Conservation (phyloP, 2,113 vertebrate genomes). For the Ammodytes marinus region DNA sequence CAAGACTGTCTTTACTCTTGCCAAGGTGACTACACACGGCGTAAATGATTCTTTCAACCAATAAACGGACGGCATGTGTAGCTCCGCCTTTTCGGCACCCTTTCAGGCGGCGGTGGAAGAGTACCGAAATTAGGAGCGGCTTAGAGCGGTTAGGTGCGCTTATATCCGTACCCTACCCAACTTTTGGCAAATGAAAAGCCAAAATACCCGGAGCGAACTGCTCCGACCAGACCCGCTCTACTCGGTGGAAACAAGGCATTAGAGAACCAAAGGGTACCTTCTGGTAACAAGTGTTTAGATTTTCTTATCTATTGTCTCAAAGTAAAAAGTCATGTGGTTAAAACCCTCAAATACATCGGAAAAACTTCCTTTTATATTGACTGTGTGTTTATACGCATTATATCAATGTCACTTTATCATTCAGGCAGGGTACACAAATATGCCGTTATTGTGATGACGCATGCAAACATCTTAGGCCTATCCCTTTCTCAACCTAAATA, state of each 20-base stretch:
- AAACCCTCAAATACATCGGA: neutral
- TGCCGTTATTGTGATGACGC: conserved; percentile 30
- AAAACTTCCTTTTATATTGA: conserved; percentile 24
- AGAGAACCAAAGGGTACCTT: neutral
- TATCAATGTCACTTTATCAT: conserved; percentile 47
- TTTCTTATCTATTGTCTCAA: conserved; percentile 22
- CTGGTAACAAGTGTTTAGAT: conserved; percentile 13
- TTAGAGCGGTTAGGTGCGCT: too few species aligned
- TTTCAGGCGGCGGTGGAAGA: too few species aligned
- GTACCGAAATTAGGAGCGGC: too few species aligned
- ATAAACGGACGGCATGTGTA: too few species aligned
- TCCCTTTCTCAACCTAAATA: conserved; percentile 59
- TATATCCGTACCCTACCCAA: too few species aligned
- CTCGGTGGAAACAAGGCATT: neutral
- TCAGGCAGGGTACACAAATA: conserved; percentile 47
- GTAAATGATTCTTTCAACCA: too few species aligned
- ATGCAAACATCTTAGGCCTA: conserved; percentile 52
- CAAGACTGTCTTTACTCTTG: too few species aligned
- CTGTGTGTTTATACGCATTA: conserved; percentile 35
- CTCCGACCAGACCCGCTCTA: too few species aligned
- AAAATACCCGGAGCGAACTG: too few species aligned
- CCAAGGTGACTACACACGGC: too few species aligned
- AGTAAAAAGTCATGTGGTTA: conserved; percentile 15
- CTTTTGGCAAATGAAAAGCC: too few species aligned
- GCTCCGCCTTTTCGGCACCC: too few species aligned